A percentile compares a stretch with the other conserved stretches of the same genome.
Evolutionary conservation across 2,888 invertebrate species (phyloP).

Genomic region (Osedax fenrisi): DNA sequence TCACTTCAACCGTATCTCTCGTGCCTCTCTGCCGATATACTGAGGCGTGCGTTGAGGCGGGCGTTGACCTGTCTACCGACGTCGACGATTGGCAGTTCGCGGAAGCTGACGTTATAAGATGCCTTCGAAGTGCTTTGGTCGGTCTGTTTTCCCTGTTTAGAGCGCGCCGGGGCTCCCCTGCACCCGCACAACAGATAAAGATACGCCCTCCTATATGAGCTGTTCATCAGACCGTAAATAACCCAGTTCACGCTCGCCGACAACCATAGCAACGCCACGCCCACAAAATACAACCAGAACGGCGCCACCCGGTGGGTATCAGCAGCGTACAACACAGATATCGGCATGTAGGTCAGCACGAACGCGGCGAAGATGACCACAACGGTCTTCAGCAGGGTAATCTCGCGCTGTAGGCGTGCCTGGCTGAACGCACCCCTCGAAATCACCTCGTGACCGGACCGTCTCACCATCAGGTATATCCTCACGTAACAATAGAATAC

Average conservation of each 20-base stretch:
- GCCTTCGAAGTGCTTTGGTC: not conserved
- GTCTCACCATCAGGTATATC: conserved; percentile 28
- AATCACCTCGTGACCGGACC: conserved; percentile 21
- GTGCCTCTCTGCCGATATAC: too few relatives aligned
- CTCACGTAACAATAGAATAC: conserved; percentile 34
- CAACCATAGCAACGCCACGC: conserved; percentile 31
- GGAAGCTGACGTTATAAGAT: not conserved
- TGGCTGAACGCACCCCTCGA: conserved; percentile 13
- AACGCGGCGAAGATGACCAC: conserved; percentile 32
- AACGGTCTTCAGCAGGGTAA: conserved; percentile 33
- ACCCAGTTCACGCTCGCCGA: conserved; percentile 34
- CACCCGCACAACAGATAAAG: conserved; percentile 23
- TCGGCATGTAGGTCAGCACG: conserved; percentile 31
- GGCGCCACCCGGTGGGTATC: conserved; percentile 25
- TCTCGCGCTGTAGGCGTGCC: conserved; percentile 27
- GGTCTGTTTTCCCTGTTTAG: not conserved
- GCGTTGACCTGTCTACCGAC: too few relatives aligned
- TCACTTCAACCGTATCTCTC: too few relatives aligned
- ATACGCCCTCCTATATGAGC: conserved; percentile 30
- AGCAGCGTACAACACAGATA: conserved; percentile 30
- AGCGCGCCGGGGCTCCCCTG: too few relatives aligned
- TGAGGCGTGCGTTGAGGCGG: too few relatives aligned
- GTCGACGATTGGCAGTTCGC: too few relatives aligned
- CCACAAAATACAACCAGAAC: conserved; percentile 28
- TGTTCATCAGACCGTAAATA: conserved; percentile 34